Evolutionary conservation across 2,888 invertebrate species (phyloP), one percentile per base, ranked within the genome.

Genomic region (Drosophila villosipedis): DNA sequence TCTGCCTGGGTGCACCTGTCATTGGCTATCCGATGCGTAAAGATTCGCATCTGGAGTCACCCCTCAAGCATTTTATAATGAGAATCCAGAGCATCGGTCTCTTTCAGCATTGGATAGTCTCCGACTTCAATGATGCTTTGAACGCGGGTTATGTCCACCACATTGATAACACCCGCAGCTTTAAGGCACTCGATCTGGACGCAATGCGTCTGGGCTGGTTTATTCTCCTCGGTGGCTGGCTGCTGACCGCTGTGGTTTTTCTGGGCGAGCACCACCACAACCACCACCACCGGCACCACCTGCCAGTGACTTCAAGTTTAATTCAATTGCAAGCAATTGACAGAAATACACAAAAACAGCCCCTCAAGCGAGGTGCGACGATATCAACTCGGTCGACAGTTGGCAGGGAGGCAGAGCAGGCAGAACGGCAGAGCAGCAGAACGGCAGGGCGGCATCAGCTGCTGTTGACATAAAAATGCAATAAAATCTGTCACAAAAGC

Each of bases 391-490:
- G 65, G 69, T 41, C 55, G 43, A n/a, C 28, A 53, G 61, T 53
- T 31, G 5, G n/a, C n/a, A 16, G 22, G 35, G 28, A 14, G 22
- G 22, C 30, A 4, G 37, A 49, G 31, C 19, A 37, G 14, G 22
- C 25, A 2, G 25, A 28, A 22, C 33, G 33, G 25, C 33, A 2
- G 35, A 35, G 30, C 31, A 37, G 7, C 25, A 9, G 25, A 25
- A 22, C 3, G 22, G 22, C 25, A 4, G 37, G 54, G 14, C 30
- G 68, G 71, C 81, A 76, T 61, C 86, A 86, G 83, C 89, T 90
- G 90, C 58, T 67, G 81, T 80, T 86, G 86, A 90, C 90, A 86
- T 85, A 89, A 88, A 90, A 90, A 79, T 76, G 86, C 89, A 90
- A 86, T 86, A 90, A 81, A 86, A 87, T 83, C 72, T 78, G 80